Evolutionary conservation across 1,140 invertebrate genomes (phyloP), one percentile per base, ranked within the genome.

Genomic region (Bombus confusus): DNA sequence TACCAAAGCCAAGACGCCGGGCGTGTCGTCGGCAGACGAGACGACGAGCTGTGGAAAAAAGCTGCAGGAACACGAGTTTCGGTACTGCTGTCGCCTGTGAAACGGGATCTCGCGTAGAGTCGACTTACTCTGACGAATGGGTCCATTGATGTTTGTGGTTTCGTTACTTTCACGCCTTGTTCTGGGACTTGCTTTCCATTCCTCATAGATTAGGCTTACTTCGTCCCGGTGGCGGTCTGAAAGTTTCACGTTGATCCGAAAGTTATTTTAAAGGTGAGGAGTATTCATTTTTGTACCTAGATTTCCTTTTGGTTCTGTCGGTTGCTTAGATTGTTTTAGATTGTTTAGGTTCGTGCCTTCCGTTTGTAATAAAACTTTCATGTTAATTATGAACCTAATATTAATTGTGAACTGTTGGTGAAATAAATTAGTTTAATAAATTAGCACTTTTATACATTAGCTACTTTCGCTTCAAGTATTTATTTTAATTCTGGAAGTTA

Each of bases 1-100:
- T 78, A 68, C 47, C 31, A 66, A 22, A 12, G 34, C 8, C 37
- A 77, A 69, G 34, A 18, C 34, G 39, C 62, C 47, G 47, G 81
- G 82, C 82, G 82, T 79, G 74, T 79, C 64, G 74, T 47, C 37
- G 34, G 3, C 12, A 59, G 39, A 43, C 73, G 43, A 68, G 81
- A 83, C 66, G 68, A 18, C 6, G 0, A 39, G n/a, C 34, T 25
- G 28, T n/a, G 18, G 22, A 39, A 52, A 25, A 72, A 82, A 43
- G 6, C 10, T 22, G n/a, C n/a, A 4, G 15, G 66, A 69, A 74
- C 71, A 52, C 59, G 59, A 41, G 43, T 28, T 34, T 34, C 43
- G 2, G 62, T 68, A 31, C 62, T 62, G 13, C 9, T 15, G n/a
- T 52, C 62, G 31, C 22, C 34, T 43, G 74, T 79, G 83, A 84